Conservation (phyloP, 2,797 vertebrate genomes). For the Meriones psammophilus region DNA sequence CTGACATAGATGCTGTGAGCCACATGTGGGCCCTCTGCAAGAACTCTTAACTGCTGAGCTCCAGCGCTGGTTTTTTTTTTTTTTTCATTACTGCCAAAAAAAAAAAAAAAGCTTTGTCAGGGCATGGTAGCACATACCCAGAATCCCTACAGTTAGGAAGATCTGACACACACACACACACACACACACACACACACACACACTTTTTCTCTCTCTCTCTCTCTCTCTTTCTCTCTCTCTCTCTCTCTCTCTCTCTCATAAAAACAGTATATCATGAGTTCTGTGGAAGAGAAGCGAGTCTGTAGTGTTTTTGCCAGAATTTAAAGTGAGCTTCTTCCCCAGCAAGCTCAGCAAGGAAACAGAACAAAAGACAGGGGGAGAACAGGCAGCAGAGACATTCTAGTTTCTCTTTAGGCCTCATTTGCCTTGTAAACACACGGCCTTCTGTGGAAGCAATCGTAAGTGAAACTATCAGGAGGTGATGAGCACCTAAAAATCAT, state of each 20-base stretch:
- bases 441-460: background rate
- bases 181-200: background rate
- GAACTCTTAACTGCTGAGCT: background rate
- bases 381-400: background rate
- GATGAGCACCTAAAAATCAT: constrained; percentile 15
- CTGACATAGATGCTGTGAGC: background rate
- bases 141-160: background rate
- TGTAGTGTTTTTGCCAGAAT: constrained; percentile 17
- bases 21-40: background rate
- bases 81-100: background rate
- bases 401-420: constrained; percentile 41
- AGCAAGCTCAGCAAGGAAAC: constrained; percentile 38
- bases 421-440: constrained; percentile 36
- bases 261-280: background rate
- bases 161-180: background rate
- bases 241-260: too few relatives aligned
- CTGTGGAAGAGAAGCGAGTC: background rate
- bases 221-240: too few relatives aligned
- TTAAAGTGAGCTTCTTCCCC: constrained; percentile 34
- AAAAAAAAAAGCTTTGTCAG: background rate
- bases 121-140: background rate
- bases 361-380: constrained; percentile 28
- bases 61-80: background rate
- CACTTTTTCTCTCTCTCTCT: too few relatives aligned
- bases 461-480: constrained; percentile 17